Evolutionary conservation across 2,888 invertebrate genomes (phyloP), one percentile per base, ranked within the genome.

Genomic region (Bellardia bayeri): DNA sequence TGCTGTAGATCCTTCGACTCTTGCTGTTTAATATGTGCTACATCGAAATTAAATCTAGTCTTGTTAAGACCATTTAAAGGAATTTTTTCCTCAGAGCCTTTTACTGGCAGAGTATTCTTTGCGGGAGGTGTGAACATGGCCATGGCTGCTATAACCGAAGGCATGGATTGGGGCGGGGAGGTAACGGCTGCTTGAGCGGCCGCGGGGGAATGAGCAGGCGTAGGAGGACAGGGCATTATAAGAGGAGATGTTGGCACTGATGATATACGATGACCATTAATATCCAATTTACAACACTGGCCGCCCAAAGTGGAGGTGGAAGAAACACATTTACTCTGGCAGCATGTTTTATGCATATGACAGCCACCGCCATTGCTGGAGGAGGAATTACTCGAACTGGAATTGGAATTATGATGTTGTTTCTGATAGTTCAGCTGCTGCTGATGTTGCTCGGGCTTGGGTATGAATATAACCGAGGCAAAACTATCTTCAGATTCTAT

Each of bases 401-500:
- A 92, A 82, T 92, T 92, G 14, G 93, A 93, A 69, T 93, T 91
- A 45, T 93, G 93, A 79, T 92, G 91, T 64, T 91, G 91, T 37
- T 92, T 92, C 76, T 92, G 92, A 75, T 92, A 92, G 86, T 93
- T 92, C 3, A 92, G 86, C 64, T 92, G 90, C 94, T 92, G 93
- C 78, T 93, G 93, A 45, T 93, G 92, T 69, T 92, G 91, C 84
- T 97, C 97, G 72, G 97, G 96, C 94, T 97, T 97, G 81, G 98
- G 98, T 91, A 98, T 96, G 92, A 96, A 98, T 91, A 98, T 98
- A 66, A 98, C 98, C 88, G 98, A 98, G 83, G 98, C 98, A 91
- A 98, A 98, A 93, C 98, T 98, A 91, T 98, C 98, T 93, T 98
- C 98, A 1, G 98, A 98, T 93, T 98, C 98, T 51, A 98, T 97